Base-by-base conservation (phyloP, 2,888 invertebrate genomes). In the Philereme transversata region DNA sequence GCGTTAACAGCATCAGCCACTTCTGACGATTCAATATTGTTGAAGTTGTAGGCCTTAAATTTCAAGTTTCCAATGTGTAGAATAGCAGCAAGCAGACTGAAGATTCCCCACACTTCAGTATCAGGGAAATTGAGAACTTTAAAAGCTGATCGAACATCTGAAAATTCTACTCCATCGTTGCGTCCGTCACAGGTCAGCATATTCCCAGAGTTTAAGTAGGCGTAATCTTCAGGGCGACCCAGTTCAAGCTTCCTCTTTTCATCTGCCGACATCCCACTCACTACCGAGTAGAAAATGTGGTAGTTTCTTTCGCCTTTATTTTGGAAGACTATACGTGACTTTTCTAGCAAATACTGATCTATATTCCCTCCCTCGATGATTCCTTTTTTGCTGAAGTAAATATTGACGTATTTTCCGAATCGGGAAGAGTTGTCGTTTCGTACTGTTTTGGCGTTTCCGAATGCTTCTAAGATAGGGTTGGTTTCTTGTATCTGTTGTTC, bases 401-500 rank as follows among this genome's bases (percentile, higher is more conserved):
- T 96, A 79, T 98, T 97, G 51, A 98, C 97, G 83, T 98, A 99
- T 88, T 99, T 99, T 56, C 99, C 99, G 78, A 99, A 99, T 67
- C 99, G 94, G 11, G 98, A 98, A 0, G 99, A 99, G 86, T 99
- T 99, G 83, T 99, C 98, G 81, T 99, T 99, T 56, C 97, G 94
- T 8, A 98, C 96, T 0, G 99, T 99, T 92, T 98, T 98, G 0
- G 99, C 98, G 88, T 99, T 99, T 57, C 99, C 99, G 81, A 99
- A 99, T 0, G 99, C 99, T 94, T 99, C 99, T 79, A 99, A 93
- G 71, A 99, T 97, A 0, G 99, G 98, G 93, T 99, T 99, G 0
- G 99, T 97, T 88, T 99, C 98, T 68, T 99, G 94, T 62, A 99
- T 98, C 86, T 99, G 99, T 79, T 99, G 98, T 84, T 99, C 99